Base-by-base conservation (phyloP, 2,888 invertebrate species). In the Metacarcinus magister region DNA sequence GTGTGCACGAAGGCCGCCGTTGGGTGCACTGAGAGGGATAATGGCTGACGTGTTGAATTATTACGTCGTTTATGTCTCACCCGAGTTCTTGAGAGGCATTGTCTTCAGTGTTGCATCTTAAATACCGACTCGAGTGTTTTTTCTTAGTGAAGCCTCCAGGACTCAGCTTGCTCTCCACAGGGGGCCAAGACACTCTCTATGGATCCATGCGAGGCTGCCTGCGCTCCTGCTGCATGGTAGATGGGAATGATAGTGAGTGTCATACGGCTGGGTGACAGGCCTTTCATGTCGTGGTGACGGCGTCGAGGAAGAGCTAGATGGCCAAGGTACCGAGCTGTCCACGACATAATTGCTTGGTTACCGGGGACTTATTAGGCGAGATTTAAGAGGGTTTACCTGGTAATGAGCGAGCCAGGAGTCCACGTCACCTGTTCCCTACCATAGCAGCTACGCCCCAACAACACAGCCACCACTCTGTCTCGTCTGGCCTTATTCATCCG, bases 331-430 rank as follows among this genome's bases (percentile, higher is more conserved):
- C 93, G 60, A 67, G 60, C 48, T 93, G 75, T 93, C 93, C 93
- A 93, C 43, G 43, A 93, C 43, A 43, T 93, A 93, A 93, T 93
- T 93, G 48, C 67, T 39, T 67, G n/a, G 93, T 60, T 60, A 67
- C 60, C 75, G 10, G 43, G 67, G 93, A 67, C 93, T 60, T 93
- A 67, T 67, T 93, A 93, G 67, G 93, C 39, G 93, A 93, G 67
- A 93, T 93, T 67, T 93, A 93, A 67, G 93, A 93, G 43, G 67
- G 67, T 67, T 92, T 92, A 43, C 60, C 93, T 67, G 67, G 67
- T 93, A 93, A 93, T 67, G 93, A 75, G 67, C 67, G 75, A 93
- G 39, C 93, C 60, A n/a, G 28, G 43, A 93, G 39, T 5, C 43
- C 43, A 2, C 39, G 23, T 32, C 48, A 43, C 23, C 46, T 60